Base-by-base conservation (phyloP, 2,888 invertebrate genomes). In the Idaea straminata region DNA sequence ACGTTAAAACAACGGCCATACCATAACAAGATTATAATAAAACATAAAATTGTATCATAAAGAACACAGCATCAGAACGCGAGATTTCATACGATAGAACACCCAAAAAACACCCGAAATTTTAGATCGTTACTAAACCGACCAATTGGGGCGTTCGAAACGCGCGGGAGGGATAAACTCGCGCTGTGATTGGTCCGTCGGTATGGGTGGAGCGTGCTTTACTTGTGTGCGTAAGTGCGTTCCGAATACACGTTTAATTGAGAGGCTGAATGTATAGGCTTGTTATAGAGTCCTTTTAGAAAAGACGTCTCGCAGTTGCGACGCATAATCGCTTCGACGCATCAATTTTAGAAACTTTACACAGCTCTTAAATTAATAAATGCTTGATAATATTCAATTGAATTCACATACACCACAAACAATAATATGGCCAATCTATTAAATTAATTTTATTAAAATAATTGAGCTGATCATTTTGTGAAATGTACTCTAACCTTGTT, bases 21-120 rank as follows among this genome's bases (percentile, higher is more conserved):
- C 85, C 86, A 87, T 89, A 91, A 90, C 87, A 77, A 83, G 83
- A 90, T 90, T 91, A 90, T 91, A 86, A 91, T 91, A 90, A 72
- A 70, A 70, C 71, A 72, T 74, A 74, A 73, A 73, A 68, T 61
- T 64, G 65, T 65, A 68, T 61, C 69, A 69, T 66, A 69, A 69
- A 67, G 65, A 64, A 65, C 69, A 64, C 78, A 77, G 77, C 77
- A 72, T 74, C 69, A 62, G 59, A 66, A 77, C 80, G 77, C 77
- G 83, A 84, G 87, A 86, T 84, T 86, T 85, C 85, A 88, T 89
- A 88, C 34, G 58, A 25, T 25, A 25, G 87, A 88, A 86, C 87
- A 88, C 86, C 90, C 71, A 82, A 90, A 89, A 91, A 88, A 85
- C 88, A 88, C 86, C 89, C 86, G 83, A 87, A 85, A 83, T 80